A percentile compares a stretch with the other conserved stretches of the same genome.
Conservation (phyloP, 2,888 invertebrate genomes). For the Amphiduros pacificus region DNA sequence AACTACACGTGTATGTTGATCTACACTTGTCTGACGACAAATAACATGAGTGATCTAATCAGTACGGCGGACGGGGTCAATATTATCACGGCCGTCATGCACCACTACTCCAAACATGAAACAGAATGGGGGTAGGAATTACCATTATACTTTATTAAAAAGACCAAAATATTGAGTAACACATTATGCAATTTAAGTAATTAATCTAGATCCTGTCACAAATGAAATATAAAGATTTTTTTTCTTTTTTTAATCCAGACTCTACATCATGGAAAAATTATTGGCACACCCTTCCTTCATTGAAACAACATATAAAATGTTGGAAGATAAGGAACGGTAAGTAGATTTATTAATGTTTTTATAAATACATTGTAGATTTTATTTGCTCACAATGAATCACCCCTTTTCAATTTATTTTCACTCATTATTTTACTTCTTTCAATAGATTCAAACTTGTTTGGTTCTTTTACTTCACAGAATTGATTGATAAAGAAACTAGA, state of each 20-base stretch:
- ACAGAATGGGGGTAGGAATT: constrained; percentile 22
- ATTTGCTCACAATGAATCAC: too few species aligned
- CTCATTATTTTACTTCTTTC: too few species aligned
- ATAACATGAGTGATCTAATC: constrained; percentile 7
- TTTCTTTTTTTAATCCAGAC: background rate
- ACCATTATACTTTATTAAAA: too few species aligned
- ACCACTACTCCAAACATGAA: constrained; percentile 8
- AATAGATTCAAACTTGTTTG: too few species aligned
- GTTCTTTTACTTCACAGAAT: too few species aligned
- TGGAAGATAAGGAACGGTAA: constrained; percentile 2
- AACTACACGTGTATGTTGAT: constrained; percentile 20
- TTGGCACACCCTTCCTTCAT: constrained; percentile 6
- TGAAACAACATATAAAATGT: constrained; percentile 9
- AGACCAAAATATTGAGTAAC: too few species aligned
- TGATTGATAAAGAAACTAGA: too few species aligned
- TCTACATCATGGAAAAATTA: constrained; percentile 11
- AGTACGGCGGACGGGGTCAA: constrained; percentile 7
- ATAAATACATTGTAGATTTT: too few species aligned
- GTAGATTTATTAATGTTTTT: background rate
- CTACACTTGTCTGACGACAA: constrained; percentile 12
- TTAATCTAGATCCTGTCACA: too few species aligned
- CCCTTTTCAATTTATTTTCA: too few species aligned
- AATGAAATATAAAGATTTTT: too few species aligned
- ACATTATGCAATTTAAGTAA: too few species aligned
- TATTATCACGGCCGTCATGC: constrained; percentile 12